Base-by-base conservation (phyloP, 1,140 invertebrate species). In the Teleogryllus occipitalis region DNA sequence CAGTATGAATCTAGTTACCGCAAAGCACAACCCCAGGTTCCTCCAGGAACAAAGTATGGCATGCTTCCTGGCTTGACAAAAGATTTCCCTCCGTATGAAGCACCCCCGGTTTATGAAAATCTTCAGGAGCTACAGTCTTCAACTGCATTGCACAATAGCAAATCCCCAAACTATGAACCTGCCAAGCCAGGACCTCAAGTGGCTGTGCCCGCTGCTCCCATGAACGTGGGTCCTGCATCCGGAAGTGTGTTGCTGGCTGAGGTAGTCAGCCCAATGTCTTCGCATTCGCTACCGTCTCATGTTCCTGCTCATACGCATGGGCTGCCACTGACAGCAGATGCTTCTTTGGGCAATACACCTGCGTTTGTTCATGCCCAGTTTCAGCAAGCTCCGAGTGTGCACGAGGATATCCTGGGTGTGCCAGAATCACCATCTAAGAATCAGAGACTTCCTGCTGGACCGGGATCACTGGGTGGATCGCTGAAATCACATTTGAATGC, bases 51-150 rank as follows among this genome's bases (percentile, higher is more conserved):
- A 78, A 83, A 80, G n/a, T 88, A 7, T 18, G 10, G 2, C 54
- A 65, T 10, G 10, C 10, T 65, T 65, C 10, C 10, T 18, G 54
- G 54, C 54, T 87, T 85, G 14, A 85, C 84, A 7, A 89, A 88
- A 82, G 88, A 89, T 81, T 83, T 85, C 76, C 88, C 87, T 12
- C 88, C 87, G 0, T 89, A 90, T 78, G 89, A 89, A 82, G 87
- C 88, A 39, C 89, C 89, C 39, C 91, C 91, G 15, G 90, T 93
- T 8, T 93, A 93, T 85, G 92, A 94, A 85, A 93, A 93, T 83
- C 88, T 93, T 65, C 90, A 92, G 81, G 90, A 91, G 77, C 78
- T 86, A 27, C 83, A 82, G 27, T 18, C 10, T 10, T 18, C 54
- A 14, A 18, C 54, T 10, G 1, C 27, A 39, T 39, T 39, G 27